Evolutionary conservation across 2,113 vertebrate genomes (phyloP).

Genomic region (Sphaerodactylus townsendi): DNA sequence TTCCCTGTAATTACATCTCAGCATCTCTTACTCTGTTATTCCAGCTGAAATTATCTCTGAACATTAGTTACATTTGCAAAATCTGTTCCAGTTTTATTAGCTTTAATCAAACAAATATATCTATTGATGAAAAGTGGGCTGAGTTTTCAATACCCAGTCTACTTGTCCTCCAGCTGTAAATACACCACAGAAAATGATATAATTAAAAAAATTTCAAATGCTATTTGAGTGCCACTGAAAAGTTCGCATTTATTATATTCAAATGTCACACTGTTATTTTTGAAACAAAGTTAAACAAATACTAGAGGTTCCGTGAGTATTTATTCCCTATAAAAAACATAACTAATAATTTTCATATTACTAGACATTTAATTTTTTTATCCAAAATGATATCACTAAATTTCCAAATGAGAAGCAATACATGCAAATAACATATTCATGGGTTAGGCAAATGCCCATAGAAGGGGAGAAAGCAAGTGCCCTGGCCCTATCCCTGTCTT

Average conservation of each 20-base stretch:
- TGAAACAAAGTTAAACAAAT: background rate
- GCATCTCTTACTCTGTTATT: constrained; percentile 51
- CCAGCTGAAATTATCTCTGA: constrained; percentile 50
- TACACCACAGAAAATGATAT: constrained; percentile 46
- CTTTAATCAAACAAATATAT: constrained; percentile 60
- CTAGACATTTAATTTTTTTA: background rate
- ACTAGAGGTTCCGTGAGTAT: background rate
- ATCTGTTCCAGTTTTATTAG: constrained; percentile 63
- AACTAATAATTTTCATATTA: background rate
- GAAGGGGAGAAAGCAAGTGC: too few species aligned
- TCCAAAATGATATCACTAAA: constrained; percentile 25
- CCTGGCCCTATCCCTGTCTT: too few species aligned
- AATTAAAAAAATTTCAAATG: constrained; percentile 27
- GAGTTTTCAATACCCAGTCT: constrained; percentile 47
- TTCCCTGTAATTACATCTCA: constrained; percentile 58
- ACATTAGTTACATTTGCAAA: constrained; percentile 60
- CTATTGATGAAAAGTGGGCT: constrained; percentile 46
- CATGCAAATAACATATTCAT: too few species aligned
- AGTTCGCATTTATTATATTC: constrained; percentile 39
- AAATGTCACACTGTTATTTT: constrained; percentile 18
- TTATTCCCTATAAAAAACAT: background rate
- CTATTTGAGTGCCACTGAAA: constrained; percentile 30
- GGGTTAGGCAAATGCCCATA: background rate
- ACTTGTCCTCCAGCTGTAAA: constrained; percentile 44
- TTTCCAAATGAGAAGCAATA: background rate